Conservation (phyloP, 2,888 invertebrate species). For the Drosophila multiciliata region DNA sequence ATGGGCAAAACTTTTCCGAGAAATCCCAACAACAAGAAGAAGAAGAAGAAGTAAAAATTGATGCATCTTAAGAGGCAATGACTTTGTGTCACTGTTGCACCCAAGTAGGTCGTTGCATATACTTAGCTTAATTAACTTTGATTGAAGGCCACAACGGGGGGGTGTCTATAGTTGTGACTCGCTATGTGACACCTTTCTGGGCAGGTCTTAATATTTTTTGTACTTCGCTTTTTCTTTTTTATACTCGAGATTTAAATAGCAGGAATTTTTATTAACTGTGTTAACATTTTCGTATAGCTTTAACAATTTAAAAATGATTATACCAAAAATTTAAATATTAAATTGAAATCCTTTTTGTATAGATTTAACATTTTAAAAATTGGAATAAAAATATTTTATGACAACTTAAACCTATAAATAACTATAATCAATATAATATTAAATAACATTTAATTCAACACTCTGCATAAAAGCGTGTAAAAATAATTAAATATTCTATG, state of each 20-base stretch:
- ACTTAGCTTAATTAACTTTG: slow-evolving; percentile 57
- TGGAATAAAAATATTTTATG: too few species aligned
- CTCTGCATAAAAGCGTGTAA: too few species aligned
- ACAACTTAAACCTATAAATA: too few species aligned
- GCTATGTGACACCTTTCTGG: not conserved
- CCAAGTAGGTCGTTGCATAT: slow-evolving; percentile 40
- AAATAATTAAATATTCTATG: too few species aligned
- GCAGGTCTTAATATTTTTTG: not conserved
- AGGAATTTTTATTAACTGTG: too few species aligned
- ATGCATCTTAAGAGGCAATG: slow-evolving; percentile 35
- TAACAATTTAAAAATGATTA: too few species aligned
- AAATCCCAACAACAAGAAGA: not conserved
- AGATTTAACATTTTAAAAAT: too few species aligned
- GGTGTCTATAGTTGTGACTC: not conserved
- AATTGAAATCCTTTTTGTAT: too few species aligned
- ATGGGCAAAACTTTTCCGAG: slow-evolving; percentile 10
- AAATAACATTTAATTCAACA: too few species aligned
- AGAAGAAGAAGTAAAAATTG: slow-evolving; percentile 20
- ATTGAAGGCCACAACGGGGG: slow-evolving; percentile 26
- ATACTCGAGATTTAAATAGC: not conserved
- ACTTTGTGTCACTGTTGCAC: slow-evolving; percentile 5
- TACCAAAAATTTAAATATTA: too few species aligned
- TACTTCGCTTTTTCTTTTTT: not conserved
- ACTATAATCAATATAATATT: too few species aligned
- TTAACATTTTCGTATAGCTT: not conserved